Base-by-base conservation (phyloP, 1,140 invertebrate genomes). In the Alviniconcha marisindica region DNA sequence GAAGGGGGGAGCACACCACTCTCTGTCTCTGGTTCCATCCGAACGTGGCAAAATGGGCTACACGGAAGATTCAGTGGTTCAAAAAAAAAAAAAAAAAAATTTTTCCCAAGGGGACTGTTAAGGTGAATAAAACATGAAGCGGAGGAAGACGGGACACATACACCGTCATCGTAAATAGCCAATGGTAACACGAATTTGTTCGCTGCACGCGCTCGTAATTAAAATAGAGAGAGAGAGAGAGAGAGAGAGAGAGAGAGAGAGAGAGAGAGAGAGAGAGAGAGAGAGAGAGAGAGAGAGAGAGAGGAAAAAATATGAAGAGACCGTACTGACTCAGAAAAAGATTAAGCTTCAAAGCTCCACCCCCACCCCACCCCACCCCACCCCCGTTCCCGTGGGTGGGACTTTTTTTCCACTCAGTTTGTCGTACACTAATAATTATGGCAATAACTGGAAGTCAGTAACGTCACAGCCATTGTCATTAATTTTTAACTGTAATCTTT, bases 211-310 rank as follows among this genome's bases (percentile, higher is more conserved):
- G n/a, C n/a, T n/a, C n/a, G n/a, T n/a, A n/a, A n/a, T n/a, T n/a
- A n/a, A n/a, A n/a, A n/a, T n/a, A n/a, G n/a, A n/a, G n/a, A n/a
- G n/a, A n/a, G n/a, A n/a, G n/a, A n/a, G n/a, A n/a, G n/a, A n/a
- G n/a, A n/a, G n/a, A n/a, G n/a, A n/a, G n/a, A n/a, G n/a, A n/a
- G 28, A 28, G 28, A 69, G 66, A 76, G 2, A 42, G 48, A 51
- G 12, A 83, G 40, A 78, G 15, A 83, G 82, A 54, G 73, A 83
- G 73, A 77, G 82, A 77, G 44, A 54, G 82, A 83, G 44, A 51
- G 73, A 77, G 4, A 77, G 42, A 56, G 73, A 77, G 73, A 0
- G 44, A 79, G 73, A 0, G 82, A 83, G 44, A 51, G 73, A 79
- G 48, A 51, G 82, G 44, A 48, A 38, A 18, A 51, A 24, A 33